Percentiles rank a stretch among this genome's conserved stretches.
These are phyloP conservation scores for Limnephilus rhombicus DNA, from an alignment of 2,888 invertebrate species.

Conservation along the genomic window DNA sequence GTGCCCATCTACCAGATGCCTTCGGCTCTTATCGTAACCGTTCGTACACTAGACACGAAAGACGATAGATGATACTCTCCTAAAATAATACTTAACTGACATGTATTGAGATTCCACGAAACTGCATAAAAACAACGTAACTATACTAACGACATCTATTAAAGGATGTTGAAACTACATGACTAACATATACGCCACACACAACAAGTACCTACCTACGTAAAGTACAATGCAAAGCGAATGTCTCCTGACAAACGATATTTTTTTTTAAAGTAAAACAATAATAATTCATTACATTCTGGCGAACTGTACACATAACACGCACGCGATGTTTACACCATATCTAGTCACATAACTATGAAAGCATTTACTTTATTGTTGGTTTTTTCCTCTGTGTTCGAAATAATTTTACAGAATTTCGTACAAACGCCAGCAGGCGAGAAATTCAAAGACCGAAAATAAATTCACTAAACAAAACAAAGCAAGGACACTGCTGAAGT, in stretches of 20 bases:
- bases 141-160: too few species aligned
- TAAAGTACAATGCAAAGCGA: background rate
- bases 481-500: background rate
- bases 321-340: background rate
- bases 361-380: background rate
- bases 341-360: conserved; percentile 8
- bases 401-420: background rate
- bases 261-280: background rate
- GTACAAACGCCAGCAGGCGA: background rate
- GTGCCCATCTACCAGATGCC: too few species aligned
- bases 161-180: too few species aligned
- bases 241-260: background rate
- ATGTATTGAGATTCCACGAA: too few species aligned
- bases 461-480: background rate
- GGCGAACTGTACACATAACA: background rate
- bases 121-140: too few species aligned
- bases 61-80: too few species aligned
- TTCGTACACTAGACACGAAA: too few species aligned
- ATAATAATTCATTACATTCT: background rate
- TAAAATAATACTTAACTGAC: too few species aligned
- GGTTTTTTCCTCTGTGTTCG: background rate
- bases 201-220: background rate
- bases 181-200: too few species aligned
- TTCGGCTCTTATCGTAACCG: too few species aligned
- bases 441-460: background rate